phyloP scores from a whole-genome alignment of 2,888 invertebrate genomes.

The Acronicta leporina region DNA sequence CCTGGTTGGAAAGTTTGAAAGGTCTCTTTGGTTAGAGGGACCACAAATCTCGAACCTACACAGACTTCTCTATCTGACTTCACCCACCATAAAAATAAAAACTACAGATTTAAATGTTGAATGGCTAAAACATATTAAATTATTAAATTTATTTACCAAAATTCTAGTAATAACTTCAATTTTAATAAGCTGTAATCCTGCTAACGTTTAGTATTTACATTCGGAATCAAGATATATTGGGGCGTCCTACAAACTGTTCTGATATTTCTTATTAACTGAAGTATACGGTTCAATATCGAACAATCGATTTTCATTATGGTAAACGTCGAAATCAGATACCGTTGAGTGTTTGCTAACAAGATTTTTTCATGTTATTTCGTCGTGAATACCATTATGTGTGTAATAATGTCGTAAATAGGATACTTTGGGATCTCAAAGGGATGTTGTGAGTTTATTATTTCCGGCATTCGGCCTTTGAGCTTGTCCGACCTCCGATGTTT shows the following conservation, averaged over 20 bases:
- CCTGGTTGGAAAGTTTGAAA: too few relatives aligned
- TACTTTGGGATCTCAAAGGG: conserved; percentile 54
- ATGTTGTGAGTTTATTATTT: conserved; percentile 59
- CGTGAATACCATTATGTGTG: conserved; percentile 53
- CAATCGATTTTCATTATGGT: conserved; percentile 20
- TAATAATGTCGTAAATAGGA: conserved; percentile 55
- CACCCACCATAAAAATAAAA: too few relatives aligned
- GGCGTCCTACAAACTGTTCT: not conserved
- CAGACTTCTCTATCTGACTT: too few relatives aligned
- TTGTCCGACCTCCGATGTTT: conserved; percentile 43
- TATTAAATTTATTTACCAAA: too few relatives aligned
- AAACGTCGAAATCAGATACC: conserved; percentile 46
- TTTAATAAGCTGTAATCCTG: conserved; percentile 20
- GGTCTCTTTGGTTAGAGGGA: too few relatives aligned
- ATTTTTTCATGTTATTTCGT: conserved; percentile 51
- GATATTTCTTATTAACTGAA: conserved; percentile 5
- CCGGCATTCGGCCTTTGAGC: conserved; percentile 55
- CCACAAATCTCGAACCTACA: too few relatives aligned
- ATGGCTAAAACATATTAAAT: too few relatives aligned
- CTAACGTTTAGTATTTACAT: conserved; percentile 31
- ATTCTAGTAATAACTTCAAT: conserved; percentile 1
- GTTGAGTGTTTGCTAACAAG: conserved; percentile 55
- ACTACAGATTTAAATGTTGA: too few relatives aligned
- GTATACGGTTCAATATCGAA: conserved; percentile 31
- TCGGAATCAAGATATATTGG: conserved; percentile 16